Conservation (phyloP, 2,888 invertebrate genomes). For the Oscheius sp. region DNA sequence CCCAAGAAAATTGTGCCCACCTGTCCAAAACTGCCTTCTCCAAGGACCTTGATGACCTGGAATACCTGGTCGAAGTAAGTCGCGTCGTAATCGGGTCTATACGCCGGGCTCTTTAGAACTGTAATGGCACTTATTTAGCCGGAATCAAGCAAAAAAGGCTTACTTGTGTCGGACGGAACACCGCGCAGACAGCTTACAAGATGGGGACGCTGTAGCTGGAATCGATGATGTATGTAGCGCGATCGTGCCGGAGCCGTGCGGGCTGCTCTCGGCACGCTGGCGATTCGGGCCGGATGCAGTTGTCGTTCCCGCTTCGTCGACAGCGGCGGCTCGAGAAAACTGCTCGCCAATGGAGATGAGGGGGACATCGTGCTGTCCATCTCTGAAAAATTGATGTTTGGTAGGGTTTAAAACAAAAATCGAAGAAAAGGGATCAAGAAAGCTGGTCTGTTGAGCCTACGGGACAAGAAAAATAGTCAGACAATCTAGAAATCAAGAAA, state of each 20-base stretch:
- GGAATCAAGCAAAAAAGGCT: not conserved
- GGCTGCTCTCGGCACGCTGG: slow-evolving; percentile 41
- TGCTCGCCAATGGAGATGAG: not conserved
- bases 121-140: not conserved
- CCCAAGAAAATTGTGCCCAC: slow-evolving; percentile 59
- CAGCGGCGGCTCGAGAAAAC: slow-evolving; percentile 43
- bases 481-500: too few species aligned
- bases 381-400: too few species aligned
- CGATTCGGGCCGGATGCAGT: slow-evolving; percentile 38
- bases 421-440: too few species aligned
- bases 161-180: slow-evolving; percentile 12
- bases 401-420: too few species aligned
- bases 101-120: slow-evolving; percentile 58
- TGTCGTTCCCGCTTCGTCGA: slow-evolving; percentile 57
- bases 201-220: slow-evolving; percentile 28
- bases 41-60: slow-evolving; percentile 79
- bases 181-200: slow-evolving; percentile 13
- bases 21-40: slow-evolving; percentile 84
- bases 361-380: too few species aligned
- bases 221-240: slow-evolving; percentile 37
- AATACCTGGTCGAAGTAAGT: slow-evolving; percentile 82
- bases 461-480: too few species aligned
- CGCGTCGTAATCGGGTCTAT: slow-evolving; percentile 74
- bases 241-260: slow-evolving; percentile 48
- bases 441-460: too few species aligned